phyloP scores from a whole-genome alignment of 2,888 invertebrate species.

The Chromoteleia sp. region DNA sequence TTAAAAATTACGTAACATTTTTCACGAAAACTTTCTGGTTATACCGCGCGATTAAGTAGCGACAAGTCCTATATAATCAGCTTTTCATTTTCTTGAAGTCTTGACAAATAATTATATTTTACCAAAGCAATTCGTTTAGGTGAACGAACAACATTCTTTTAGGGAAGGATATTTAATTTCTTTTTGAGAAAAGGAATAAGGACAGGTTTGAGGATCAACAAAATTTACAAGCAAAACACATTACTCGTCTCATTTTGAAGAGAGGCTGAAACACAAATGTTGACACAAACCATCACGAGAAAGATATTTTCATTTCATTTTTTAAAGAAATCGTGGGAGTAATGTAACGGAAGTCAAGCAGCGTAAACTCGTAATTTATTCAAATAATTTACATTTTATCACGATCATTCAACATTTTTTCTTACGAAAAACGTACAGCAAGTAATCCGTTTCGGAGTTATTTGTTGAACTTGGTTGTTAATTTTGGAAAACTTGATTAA shows the following conservation, averaged over 20 bases:
- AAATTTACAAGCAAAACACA: slow-evolving; percentile 75
- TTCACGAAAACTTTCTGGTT: not conserved
- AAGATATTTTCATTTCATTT: not conserved
- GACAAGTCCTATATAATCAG: not conserved
- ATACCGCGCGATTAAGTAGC: not conserved
- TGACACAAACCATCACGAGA: not conserved
- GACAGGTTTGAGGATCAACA: slow-evolving; percentile 31
- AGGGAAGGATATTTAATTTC: slow-evolving; percentile 1
- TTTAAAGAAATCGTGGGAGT: not conserved
- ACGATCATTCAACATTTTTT: too few relatives aligned
- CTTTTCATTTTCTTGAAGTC: slow-evolving; percentile 1
- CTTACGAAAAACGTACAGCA: too few relatives aligned
- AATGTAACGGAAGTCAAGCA: too few relatives aligned
- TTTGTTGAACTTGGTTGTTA: too few relatives aligned
- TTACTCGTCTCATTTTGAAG: slow-evolving; percentile 61
- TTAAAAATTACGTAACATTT: slow-evolving; percentile 39
- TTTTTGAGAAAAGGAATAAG: slow-evolving; percentile 3
- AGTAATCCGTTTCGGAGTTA: too few relatives aligned
- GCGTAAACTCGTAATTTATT: too few relatives aligned
- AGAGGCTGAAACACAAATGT: not conserved
- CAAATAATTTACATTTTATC: too few relatives aligned
- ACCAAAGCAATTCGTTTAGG: slow-evolving; percentile 5
- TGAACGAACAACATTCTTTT: slow-evolving; percentile 2
- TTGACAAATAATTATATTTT: slow-evolving; percentile 11
- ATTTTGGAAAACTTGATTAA: too few relatives aligned